Base-by-base conservation (phyloP, 2,113 vertebrate genomes). In the Macquaria australasica region DNA sequence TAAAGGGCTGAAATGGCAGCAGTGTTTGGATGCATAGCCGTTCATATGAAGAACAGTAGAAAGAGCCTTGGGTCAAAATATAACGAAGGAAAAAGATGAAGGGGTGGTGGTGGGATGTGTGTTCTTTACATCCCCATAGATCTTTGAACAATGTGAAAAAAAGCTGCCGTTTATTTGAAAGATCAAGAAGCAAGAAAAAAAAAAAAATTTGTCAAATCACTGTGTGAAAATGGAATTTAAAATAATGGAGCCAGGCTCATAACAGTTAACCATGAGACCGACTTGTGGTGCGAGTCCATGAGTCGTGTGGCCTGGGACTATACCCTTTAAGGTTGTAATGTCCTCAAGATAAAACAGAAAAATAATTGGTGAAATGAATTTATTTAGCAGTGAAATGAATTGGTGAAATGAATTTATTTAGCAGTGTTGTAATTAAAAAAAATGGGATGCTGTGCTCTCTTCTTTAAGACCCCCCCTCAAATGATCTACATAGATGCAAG, bases 1-100 rank as follows among this genome's bases (percentile, higher is more conserved):
- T 77, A 64, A 81, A 87, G 45, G 72, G 66, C 69, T 81, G 72
- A 62, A 79, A 63, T 82, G 68, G 73, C 68, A 73, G 73, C 78
- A 64, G 51, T 55, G 66, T 73, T 86, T 71, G 62, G 63, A 73
- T 74, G 68, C 56, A 74, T 43, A 77, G 64, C 37, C 41, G 25
- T 76, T 86, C 67, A 66, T 68, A 70, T 74, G 63, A 74, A 56
- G 45, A 70, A 77, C 25, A 66, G 31, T 9, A 73, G 21, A 71
- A 77, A 51, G 39, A 68, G 60, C 77, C 77, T 45, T 21, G 64
- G 87, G 76, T 79, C 34, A 67, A 21, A 89, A 56, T 6, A 62
- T 41, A 82, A 63, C 41, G 9, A 63, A 76, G 10, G 34, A 53
- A 82, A 72, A 75, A 39, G 18, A 77, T 51, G 78, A 69, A 62